These are phyloP conservation scores for Melangyna quadrimaculata DNA, from an alignment of 2,888 invertebrate species.

Conservation along the genomic window DNA sequence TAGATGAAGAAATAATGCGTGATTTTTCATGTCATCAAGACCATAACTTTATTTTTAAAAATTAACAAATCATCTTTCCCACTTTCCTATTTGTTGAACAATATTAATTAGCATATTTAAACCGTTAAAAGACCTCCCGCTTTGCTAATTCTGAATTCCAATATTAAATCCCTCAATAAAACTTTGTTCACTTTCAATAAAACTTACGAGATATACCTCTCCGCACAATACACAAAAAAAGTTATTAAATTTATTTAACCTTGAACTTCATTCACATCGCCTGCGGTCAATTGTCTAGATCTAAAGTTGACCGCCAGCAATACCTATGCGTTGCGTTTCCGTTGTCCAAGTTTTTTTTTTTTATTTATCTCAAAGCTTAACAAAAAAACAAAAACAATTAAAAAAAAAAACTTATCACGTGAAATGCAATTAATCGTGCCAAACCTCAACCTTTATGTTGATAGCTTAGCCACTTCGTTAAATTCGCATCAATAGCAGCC, in stretches of 20 bases:
- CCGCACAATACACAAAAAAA: not conserved
- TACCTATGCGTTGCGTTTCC: not conserved
- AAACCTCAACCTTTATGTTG: not conserved
- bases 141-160: not conserved
- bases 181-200: not conserved
- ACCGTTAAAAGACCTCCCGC: not conserved
- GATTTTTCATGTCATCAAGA: too few relatives aligned
- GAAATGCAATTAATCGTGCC: not conserved
- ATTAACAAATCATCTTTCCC: not conserved
- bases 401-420: not conserved
- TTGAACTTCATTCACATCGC: constrained; percentile 12
- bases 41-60: too few relatives aligned
- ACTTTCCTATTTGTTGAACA: not conserved
- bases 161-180: not conserved
- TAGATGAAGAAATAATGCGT: too few relatives aligned
- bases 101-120: not conserved
- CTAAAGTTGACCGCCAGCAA: not conserved
- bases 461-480: not conserved
- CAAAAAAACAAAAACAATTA: not conserved
- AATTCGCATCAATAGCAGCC: not conserved
- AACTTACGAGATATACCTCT: not conserved
- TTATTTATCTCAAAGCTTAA: not conserved
- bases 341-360: not conserved
- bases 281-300: constrained; percentile 8
- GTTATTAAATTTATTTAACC: not conserved